These are phyloP conservation scores for Drosophila picticornis DNA, from an alignment of 2,888 invertebrate genomes.

Conservation along the genomic window DNA sequence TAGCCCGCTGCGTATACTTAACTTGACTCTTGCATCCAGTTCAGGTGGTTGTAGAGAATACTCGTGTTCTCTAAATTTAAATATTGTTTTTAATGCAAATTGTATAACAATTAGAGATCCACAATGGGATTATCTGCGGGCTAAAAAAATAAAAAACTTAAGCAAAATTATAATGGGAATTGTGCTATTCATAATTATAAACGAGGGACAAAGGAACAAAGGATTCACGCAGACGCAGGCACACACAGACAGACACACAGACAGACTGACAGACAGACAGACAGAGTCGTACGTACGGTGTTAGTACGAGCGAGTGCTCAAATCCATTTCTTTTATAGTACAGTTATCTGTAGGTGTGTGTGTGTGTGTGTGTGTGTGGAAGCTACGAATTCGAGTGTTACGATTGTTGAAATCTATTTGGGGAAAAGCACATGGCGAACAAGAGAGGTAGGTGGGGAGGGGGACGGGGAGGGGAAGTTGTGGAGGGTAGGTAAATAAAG, in stretches of 20 bases:
- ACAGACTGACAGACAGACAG: constrained; percentile 4
- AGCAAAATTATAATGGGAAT: constrained; percentile 1
- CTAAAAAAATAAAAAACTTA: not conserved
- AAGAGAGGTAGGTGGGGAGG: not conserved
- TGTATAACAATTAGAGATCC: not conserved
- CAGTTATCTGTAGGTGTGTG: not conserved
- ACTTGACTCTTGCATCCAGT: not conserved
- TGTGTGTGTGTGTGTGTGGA: not conserved
- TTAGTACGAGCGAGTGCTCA: constrained; percentile 21
- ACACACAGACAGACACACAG: constrained; percentile 14
- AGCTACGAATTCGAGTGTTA: constrained; percentile 25
- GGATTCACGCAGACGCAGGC: constrained; percentile 1
- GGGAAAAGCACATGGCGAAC: not conserved
- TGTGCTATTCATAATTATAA: constrained; percentile 33
- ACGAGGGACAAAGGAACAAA: constrained; percentile 25
- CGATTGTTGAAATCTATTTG: constrained; percentile 19
- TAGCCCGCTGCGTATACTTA: not conserved
- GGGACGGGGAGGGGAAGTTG: not conserved
- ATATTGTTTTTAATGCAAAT: not conserved
- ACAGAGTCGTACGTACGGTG: constrained; percentile 1
- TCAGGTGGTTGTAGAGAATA: not conserved
- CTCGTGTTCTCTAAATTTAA: not conserved
- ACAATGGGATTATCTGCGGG: not conserved
- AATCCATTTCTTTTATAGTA: constrained; percentile 8
- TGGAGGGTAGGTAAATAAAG: constrained; percentile 40